phyloP scores from a whole-genome alignment of 2,888 invertebrate genomes.

The Chaetogeoica ovagalla region DNA sequence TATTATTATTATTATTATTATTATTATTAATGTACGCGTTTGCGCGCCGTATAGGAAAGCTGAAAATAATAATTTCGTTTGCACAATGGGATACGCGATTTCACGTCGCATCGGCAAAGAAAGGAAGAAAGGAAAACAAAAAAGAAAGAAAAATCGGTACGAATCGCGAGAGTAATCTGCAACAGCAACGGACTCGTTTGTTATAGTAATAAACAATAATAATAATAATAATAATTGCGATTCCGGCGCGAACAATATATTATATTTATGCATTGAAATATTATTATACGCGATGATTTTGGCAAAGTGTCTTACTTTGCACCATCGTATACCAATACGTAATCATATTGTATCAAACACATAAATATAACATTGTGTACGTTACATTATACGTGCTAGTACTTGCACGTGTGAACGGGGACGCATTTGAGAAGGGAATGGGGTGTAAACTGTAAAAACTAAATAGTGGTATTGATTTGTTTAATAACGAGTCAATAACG shows the following conservation, averaged over 20 bases:
- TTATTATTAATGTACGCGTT: background rate
- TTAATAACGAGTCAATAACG: no score
- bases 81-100: constrained; percentile 36
- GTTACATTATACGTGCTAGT: background rate
- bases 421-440: no score
- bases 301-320: constrained; percentile 25
- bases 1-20: no score
- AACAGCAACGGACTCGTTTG: background rate
- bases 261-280: background rate
- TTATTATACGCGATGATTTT: background rate
- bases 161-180: background rate
- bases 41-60: constrained; percentile 37
- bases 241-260: constrained; percentile 18
- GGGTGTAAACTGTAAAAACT: no score
- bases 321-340: background rate
- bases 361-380: background rate
- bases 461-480: no score
- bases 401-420: background rate
- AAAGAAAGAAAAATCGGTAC: constrained; percentile 43
- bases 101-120: constrained; percentile 11
- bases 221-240: constrained; percentile 18
- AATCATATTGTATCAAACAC: no score
- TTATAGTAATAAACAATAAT: background rate
- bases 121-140: constrained; percentile 41
- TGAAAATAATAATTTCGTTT: constrained; percentile 42